Percentiles rank a stretch among this genome's conserved stretches.
phyloP scores from a whole-genome alignment of 2,888 invertebrate species.

The Hesperia comma region DNA sequence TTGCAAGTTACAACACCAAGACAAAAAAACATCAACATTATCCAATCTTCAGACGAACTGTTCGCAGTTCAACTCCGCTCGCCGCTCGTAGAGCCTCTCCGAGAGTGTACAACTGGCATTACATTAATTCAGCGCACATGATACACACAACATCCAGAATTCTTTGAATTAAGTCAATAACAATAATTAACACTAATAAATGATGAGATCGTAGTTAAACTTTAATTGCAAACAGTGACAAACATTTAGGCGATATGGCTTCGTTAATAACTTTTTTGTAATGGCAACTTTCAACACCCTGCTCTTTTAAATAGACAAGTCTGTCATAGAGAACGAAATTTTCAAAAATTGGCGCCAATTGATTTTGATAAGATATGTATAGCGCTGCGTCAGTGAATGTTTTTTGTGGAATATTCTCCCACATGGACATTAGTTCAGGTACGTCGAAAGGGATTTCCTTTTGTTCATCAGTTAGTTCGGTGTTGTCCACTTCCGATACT shows the following conservation, averaged over 20 bases:
- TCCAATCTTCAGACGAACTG: too few relatives aligned
- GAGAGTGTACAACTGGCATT: too few relatives aligned
- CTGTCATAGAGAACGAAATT: constrained; percentile 71
- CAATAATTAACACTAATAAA: too few relatives aligned
- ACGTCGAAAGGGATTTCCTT: constrained; percentile 48
- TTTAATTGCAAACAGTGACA: constrained; percentile 79
- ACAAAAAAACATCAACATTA: too few relatives aligned
- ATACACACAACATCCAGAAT: too few relatives aligned
- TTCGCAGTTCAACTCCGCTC: too few relatives aligned
- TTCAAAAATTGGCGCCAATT: constrained; percentile 67
- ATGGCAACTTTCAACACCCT: constrained; percentile 56
- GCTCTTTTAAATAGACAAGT: constrained; percentile 66
- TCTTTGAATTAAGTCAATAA: too few relatives aligned
- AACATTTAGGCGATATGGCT: constrained; percentile 86
- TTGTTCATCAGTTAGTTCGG: constrained; percentile 4
- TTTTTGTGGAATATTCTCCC: constrained; percentile 53
- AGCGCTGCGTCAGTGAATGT: constrained; percentile 63
- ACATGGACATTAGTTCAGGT: constrained; percentile 58
- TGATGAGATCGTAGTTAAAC: not conserved
- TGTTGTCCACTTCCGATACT: constrained; percentile 36
- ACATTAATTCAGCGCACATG: too few relatives aligned
- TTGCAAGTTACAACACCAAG: too few relatives aligned
- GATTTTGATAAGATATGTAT: constrained; percentile 66
- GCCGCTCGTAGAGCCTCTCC: too few relatives aligned
- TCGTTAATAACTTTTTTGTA: constrained; percentile 85